Conservation (phyloP, 2,113 vertebrate genomes). For the Phylloscopus whistleri region DNA sequence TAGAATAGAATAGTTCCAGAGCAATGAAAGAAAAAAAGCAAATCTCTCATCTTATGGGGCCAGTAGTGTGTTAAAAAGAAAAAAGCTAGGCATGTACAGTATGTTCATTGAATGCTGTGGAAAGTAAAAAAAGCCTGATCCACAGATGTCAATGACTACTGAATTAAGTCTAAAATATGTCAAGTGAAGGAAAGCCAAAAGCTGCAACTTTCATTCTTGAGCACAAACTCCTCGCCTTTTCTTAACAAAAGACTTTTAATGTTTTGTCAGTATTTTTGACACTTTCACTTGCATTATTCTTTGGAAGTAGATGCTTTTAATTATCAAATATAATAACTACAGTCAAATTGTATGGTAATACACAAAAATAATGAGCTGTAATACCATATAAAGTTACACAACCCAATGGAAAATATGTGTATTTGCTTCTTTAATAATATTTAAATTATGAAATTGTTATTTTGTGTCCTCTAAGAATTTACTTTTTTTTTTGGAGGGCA, state of each 20-base stretch:
- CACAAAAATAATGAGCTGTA: slow-evolving; percentile 2
- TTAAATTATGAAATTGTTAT: background rate
- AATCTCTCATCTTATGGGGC: background rate
- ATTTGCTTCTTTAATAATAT: background rate
- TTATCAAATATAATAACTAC: background rate
- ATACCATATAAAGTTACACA: background rate
- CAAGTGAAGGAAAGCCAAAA: slow-evolving; percentile 23
- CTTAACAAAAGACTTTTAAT: background rate
- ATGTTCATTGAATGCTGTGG: background rate
- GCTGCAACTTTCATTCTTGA: background rate
- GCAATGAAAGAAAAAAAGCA: background rate
- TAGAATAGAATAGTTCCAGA: background rate
- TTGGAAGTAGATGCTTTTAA: background rate
- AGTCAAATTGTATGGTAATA: background rate
- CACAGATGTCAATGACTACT: background rate
- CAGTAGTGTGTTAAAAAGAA: background rate
- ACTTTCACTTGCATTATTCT: background rate
- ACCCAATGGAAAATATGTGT: background rate
- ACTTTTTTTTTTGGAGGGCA: background rate
- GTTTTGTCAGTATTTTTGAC: background rate
- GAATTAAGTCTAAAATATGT: slow-evolving; percentile 21
- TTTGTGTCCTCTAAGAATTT: background rate
- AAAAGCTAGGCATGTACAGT: background rate
- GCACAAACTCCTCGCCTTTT: background rate
- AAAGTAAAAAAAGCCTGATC: background rate